Evolutionary conservation across 2,113 vertebrate genomes (phyloP), one percentile per base, ranked within the genome.

Genomic region (Lipotes vexillifer): DNA sequence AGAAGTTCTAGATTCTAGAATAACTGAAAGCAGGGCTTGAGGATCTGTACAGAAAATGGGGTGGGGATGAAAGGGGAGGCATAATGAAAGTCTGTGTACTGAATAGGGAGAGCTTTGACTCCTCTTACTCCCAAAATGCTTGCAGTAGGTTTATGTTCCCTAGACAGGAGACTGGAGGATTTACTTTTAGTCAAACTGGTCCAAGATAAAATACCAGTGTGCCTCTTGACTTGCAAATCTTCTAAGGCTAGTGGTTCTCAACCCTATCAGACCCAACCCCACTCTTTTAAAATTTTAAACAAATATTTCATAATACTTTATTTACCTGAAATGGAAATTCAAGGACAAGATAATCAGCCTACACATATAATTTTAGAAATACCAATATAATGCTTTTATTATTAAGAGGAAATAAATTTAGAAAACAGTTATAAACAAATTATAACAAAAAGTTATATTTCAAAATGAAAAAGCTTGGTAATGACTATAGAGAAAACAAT

Each of bases 301-400:
- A 81, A 52, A 41, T 59, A 71, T 49, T 87, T 74, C 69, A 2
- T 75, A 81, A 27, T 91, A 13, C 25, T 89, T 93, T 80, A 89
- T 94, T 95, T 84, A 80, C 31, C 27, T 95, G 89, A 88, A 90
- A 80, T 81, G 82, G 46, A 94, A 90, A 88, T 49, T 44, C 17
- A 52, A 61, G 75, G 68, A 68, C 74, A 83, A 36, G 75, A 31
- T 92, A 41, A 69, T 69, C 57, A 74, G 49, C 61, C 44, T 93
- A 66, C 4, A 49, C 9, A 8, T 44, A 49, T 57, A 89, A 77
- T 46, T 77, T 72, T 83, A 59, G 57, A 49, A 65, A 33, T 82
- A 74, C 69, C 46, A 74, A 57, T 74, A 66, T 49, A 85, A 61
- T 90, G 44, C n/a, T 72, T 7, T 75, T 61, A 49, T 89, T 89